A percentile compares a stretch with the other conserved stretches of the same genome.
phyloP scores from a whole-genome alignment of 1,140 invertebrate species.

The Plectus sambesii region DNA sequence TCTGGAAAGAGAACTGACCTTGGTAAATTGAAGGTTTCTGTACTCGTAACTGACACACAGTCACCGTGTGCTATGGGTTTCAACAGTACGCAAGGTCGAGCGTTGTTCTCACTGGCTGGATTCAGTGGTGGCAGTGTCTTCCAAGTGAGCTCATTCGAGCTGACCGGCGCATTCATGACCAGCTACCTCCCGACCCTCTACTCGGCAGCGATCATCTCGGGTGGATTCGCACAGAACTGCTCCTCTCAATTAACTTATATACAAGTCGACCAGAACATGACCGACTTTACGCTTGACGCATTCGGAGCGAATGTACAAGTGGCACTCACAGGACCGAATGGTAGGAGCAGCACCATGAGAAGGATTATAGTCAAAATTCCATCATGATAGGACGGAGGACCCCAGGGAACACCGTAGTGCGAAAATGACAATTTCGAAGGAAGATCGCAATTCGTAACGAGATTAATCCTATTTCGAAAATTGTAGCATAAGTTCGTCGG shows the following conservation, averaged over 20 bases:
- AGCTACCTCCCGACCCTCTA: conserved; percentile 22
- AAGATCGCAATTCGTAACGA: too few species aligned
- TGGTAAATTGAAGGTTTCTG: conserved; percentile 16
- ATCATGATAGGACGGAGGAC: too few species aligned
- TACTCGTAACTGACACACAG: conserved; percentile 17
- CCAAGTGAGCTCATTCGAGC: conserved; percentile 8
- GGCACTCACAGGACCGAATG: too few species aligned
- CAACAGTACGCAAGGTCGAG: neutral
- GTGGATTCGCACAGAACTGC: conserved; percentile 5
- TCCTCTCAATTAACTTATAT: conserved; percentile 15
- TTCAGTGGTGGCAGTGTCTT: conserved; percentile 21
- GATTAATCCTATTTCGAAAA: too few species aligned
- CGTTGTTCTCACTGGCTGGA: conserved; percentile 12
- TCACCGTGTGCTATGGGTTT: conserved; percentile 23
- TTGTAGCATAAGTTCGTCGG: too few species aligned
- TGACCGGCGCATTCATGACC: conserved; percentile 15
- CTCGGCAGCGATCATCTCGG: conserved; percentile 10
- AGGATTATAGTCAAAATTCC: too few species aligned
- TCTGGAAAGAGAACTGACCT: neutral
- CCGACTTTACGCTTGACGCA: conserved; percentile 24
- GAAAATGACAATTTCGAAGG: too few species aligned
- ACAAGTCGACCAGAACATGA: conserved; percentile 23
- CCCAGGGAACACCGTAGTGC: too few species aligned
- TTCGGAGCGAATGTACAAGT: too few species aligned
- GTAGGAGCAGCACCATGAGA: too few species aligned